These are phyloP conservation scores for Pandemis heparana DNA, from an alignment of 2,888 invertebrate species.

Conservation along the genomic window DNA sequence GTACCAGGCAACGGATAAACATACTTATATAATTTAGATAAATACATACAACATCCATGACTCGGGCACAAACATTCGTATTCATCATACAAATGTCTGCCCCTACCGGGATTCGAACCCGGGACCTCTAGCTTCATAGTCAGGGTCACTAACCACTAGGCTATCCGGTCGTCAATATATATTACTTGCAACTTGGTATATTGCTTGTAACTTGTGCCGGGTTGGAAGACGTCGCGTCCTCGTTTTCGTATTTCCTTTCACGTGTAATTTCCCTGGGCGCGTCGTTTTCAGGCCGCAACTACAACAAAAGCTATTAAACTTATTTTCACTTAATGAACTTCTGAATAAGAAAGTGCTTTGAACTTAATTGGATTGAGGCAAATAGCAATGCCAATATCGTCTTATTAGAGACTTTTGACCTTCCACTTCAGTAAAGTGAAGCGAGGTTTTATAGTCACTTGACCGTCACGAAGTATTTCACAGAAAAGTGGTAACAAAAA, in stretches of 20 bases:
- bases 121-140: too few species aligned
- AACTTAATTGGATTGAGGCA: neutral
- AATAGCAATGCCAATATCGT: neutral
- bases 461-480: too few species aligned
- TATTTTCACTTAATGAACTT: constrained; percentile 25
- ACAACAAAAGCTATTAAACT: constrained; percentile 39
- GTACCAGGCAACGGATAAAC: too few species aligned
- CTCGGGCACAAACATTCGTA: too few species aligned
- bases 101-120: too few species aligned
- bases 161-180: too few species aligned
- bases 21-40: too few species aligned
- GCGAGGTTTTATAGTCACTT: neutral
- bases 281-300: constrained; percentile 47
- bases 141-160: too few species aligned
- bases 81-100: too few species aligned
- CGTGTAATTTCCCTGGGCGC: constrained; percentile 71
- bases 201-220: constrained; percentile 10
- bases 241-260: constrained; percentile 63
- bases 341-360: neutral
- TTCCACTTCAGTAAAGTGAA: neutral
- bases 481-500: too few species aligned
- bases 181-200: too few species aligned
- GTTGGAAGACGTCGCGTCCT: constrained; percentile 37
- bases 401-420: neutral
- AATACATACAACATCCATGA: too few species aligned